Base-by-base conservation (phyloP, 2,797 vertebrate species). In the Pipistrellus nathusii region DNA sequence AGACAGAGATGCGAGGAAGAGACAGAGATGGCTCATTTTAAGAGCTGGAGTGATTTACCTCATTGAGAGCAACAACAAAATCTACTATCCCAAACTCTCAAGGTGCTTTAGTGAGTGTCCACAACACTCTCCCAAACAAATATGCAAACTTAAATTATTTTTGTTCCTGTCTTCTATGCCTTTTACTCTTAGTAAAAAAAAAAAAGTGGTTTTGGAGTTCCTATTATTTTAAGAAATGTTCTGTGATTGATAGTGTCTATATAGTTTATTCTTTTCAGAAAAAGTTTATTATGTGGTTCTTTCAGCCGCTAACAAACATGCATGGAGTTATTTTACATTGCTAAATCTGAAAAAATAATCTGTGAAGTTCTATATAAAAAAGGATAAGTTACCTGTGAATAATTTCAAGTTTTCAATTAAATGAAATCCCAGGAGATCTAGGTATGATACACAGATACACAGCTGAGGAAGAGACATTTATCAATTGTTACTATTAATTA, bases 171-270 rank as follows among this genome's bases (percentile, higher is more conserved):
- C 9, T 55, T 82, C 75, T 75, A 17, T 23, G 48, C n/a, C 75
- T 80, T 77, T 91, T 59, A 77, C 55, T 69, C 21, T 84, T 69
- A 68, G 30, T 57, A 14, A 84, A 84, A 59, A 57, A 78, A 87
- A 25, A 13, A 59, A 59, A 3, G 59, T 62, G 25, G 13, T 57
- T 91, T 81, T 85, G 30, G 14, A 32, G 7, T 14, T 17, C 12
- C 5, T 4, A 5, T 44, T 41, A 27, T 93, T 88, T 82, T 12
- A 76, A 27, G 41, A 72, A 82, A 41, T 59, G 1, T 78, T 11
- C 25, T 41, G 0, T 46, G 55, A 77, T 20, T 83, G 21, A 69
- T 30, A n/a, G 15, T 83, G 12, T 69, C 15, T 59, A 32, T 13
- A 23, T 23, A 46, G 30, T 64, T 62, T 62, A 55, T 80, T 44